Percentiles rank a stretch among this genome's conserved stretches.
Evolutionary conservation across 2,888 invertebrate genomes (phyloP).

Genomic region (Mellilla xanthometata): DNA sequence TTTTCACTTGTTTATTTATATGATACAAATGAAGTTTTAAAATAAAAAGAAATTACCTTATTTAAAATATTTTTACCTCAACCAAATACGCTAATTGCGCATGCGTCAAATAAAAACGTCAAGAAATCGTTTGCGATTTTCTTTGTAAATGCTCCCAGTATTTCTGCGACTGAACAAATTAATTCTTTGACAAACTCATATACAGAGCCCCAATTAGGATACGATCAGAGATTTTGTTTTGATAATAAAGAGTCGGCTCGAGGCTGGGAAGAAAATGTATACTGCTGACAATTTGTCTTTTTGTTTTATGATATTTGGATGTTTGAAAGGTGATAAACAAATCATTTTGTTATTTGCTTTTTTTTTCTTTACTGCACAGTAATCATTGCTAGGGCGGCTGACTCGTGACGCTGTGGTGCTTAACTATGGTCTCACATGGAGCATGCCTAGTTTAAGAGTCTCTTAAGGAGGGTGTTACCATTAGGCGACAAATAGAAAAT

Average conservation of each 20-base stretch:
- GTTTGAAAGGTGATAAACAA: no score
- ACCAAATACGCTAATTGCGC: slow-evolving; percentile 5
- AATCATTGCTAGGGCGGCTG: no score
- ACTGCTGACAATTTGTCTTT: slow-evolving; percentile 1
- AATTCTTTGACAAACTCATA: slow-evolving; percentile 18
- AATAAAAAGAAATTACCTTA: not conserved
- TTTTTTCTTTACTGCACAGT: no score
- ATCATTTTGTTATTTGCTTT: no score
- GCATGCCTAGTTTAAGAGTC: no score
- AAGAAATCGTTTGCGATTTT: slow-evolving; percentile 4
- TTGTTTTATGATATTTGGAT: not conserved
- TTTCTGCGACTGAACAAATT: slow-evolving; percentile 23
- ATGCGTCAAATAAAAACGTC: slow-evolving; percentile 12
- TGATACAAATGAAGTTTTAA: no score
- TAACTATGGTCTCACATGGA: no score
- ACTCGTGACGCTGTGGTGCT: no score
- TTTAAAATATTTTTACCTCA: not conserved
- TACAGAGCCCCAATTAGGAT: slow-evolving; percentile 19
- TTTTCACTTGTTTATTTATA: no score
- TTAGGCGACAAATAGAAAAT: no score
- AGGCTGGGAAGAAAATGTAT: not conserved
- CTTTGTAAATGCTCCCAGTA: slow-evolving; percentile 3
- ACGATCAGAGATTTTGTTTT: slow-evolving; percentile 19
- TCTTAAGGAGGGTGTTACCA: no score
- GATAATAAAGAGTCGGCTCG: slow-evolving; percentile 5